Base-by-base conservation (phyloP, 2,888 invertebrate species). In the Minunthozetes semirufus region DNA sequence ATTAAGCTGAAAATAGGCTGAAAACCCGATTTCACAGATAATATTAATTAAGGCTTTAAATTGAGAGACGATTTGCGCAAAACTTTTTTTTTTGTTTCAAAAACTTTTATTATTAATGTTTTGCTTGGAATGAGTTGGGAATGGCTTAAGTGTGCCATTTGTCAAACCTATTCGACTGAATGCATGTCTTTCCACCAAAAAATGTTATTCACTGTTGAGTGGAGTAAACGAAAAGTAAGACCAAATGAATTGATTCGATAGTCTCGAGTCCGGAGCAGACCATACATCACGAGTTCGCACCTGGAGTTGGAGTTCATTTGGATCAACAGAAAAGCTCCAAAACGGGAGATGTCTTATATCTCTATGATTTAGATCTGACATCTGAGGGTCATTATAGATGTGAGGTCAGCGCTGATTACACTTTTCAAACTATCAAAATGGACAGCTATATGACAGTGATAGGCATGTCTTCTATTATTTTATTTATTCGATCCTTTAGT, bases 331-430 rank as follows among this genome's bases (percentile, higher is more conserved):
- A 50, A n/a, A 50, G 46, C 15, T 48, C 48, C 38, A 22, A 17
- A 29, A 63, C 25, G 61, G 75, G 72, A 2, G 25, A 53, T 27
- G 46, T 53, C 11, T 59, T 76, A 27, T 46, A 38, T 25, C 42
- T 76, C 9, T 38, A 59, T 33, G 33, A 68, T 8, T 33, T 76
- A 9, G 29, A 63, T 9, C n/a, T 66, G 19, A 33, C 53, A 25
- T 63, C 73, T 13, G 68, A 73, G 42, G 76, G 76, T 11, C 22
- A n/a, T 59, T 73, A 59, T 59, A 66, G 46, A 46, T 76, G 76
- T 68, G 76, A 73, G 33, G 73, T 71, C 9, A 68, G 46, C 48
- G 56, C 53, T 56, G 76, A 76, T 68, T 42, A 50, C 17, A 73
- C 71, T 19, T 76, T 76, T 70, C 73, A 76, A 63, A 48, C 56